phyloP scores from a whole-genome alignment of 2,888 invertebrate genomes.

The Folsomia candida region DNA sequence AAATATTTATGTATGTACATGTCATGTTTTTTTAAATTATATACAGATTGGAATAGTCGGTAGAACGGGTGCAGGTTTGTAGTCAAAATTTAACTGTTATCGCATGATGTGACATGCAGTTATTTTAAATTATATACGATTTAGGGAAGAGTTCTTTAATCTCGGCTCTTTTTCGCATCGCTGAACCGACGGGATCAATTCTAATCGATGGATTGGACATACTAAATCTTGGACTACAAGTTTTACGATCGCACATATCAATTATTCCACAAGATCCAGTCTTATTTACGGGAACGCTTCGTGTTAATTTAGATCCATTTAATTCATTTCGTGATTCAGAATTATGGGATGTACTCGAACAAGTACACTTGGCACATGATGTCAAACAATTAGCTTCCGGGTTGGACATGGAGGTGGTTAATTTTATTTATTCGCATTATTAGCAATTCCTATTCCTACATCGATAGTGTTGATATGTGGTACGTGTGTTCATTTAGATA shows the following conservation, averaged over 20 bases:
- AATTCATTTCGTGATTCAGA: constrained; percentile 32
- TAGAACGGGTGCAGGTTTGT: constrained; percentile 21
- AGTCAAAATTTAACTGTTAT: no score
- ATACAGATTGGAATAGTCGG: constrained; percentile 55
- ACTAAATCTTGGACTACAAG: constrained; percentile 51
- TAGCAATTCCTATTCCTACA: no score
- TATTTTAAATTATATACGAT: constrained; percentile 59
- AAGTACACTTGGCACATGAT: constrained; percentile 36
- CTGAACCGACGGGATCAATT: constrained; percentile 66
- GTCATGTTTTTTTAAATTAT: not conserved
- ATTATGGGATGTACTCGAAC: constrained; percentile 39
- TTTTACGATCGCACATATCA: constrained; percentile 26
- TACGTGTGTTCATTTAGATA: constrained; percentile 37
- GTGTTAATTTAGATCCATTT: constrained; percentile 44
- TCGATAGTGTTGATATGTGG: not conserved
- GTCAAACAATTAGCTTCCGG: constrained; percentile 34
- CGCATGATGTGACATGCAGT: no score
- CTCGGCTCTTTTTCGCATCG: constrained; percentile 67
- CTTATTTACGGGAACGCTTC: constrained; percentile 15
- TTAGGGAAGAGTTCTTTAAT: constrained; percentile 71
- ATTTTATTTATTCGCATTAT: no score
- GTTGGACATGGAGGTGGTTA: constrained; percentile 34
- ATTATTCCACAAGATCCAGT: constrained; percentile 31
- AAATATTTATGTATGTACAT: not conserved
- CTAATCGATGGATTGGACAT: constrained; percentile 64